Conservation (phyloP, 2,113 vertebrate species). For the Cochlearius cochlearius region DNA sequence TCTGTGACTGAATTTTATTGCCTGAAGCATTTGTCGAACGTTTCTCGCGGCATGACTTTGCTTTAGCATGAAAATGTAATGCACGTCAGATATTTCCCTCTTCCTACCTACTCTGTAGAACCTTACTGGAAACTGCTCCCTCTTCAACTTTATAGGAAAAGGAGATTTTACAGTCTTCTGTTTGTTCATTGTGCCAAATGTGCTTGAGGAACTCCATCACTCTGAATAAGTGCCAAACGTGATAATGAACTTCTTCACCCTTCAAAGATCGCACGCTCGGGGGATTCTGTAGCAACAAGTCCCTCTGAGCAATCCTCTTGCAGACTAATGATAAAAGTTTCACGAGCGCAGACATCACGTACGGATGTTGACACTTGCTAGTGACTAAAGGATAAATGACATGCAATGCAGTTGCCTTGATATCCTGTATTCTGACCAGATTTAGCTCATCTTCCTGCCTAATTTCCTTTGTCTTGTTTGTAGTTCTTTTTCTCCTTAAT, state of each 20-base stretch:
- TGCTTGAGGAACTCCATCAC: slow-evolving; percentile 1
- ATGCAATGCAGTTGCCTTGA: slow-evolving; percentile 26
- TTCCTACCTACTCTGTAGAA: neutral
- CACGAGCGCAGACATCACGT: neutral
- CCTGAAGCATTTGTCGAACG: neutral
- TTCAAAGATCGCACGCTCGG: neutral
- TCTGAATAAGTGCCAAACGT: neutral
- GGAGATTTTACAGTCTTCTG: neutral
- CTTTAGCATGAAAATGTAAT: neutral
- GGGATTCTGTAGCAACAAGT: slow-evolving; percentile 11
- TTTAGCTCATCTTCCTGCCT: slow-evolving; percentile 61
- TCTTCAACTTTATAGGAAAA: neutral
- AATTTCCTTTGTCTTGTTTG: slow-evolving; percentile 68
- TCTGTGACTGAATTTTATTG: slow-evolving; percentile 23
- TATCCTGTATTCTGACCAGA: slow-evolving; percentile 66
- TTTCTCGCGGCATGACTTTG: neutral
- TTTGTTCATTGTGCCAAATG: slow-evolving; percentile 14
- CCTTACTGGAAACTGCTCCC: neutral
- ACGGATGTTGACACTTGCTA: slow-evolving; percentile 29
- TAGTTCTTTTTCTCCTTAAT: slow-evolving; percentile 57
- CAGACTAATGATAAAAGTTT: slow-evolving; percentile 25
- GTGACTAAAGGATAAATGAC: slow-evolving; percentile 46
- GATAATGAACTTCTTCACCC: slow-evolving; percentile 18
- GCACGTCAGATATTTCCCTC: neutral
- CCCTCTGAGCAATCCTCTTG: neutral